A percentile compares a stretch with the other conserved stretches of the same genome.
These are phyloP conservation scores for Pararge aegeria DNA, from an alignment of 1,140 invertebrate genomes.

Conservation along the genomic window DNA sequence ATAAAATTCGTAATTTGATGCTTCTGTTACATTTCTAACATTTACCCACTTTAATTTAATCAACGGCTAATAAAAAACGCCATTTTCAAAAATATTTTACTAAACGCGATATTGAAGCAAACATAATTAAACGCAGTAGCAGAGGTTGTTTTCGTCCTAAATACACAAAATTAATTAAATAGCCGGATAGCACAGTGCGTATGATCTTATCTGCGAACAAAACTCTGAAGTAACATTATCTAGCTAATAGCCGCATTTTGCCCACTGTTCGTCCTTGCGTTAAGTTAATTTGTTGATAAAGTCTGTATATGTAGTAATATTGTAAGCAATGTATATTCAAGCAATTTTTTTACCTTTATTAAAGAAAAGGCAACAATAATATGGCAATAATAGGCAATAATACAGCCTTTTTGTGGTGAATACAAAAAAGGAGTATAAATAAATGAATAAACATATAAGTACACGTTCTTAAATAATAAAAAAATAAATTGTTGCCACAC, in stretches of 20 bases:
- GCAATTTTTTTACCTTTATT: too few species aligned
- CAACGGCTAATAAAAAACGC: too few species aligned
- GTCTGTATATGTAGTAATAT: background rate
- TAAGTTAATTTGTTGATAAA: constrained; percentile 3
- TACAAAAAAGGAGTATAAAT: too few species aligned
- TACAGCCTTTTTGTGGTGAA: too few species aligned
- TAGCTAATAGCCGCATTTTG: background rate
- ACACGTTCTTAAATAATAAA: too few species aligned
- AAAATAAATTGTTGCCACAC: too few species aligned
- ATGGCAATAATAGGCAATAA: too few species aligned
- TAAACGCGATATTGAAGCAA: background rate
- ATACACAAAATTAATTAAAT: constrained; percentile 9
- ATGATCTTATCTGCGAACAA: background rate
- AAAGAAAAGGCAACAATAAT: too few species aligned
- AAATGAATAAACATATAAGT: too few species aligned
- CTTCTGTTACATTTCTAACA: too few species aligned
- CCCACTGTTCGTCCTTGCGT: constrained; percentile 1
- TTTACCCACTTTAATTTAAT: too few species aligned
- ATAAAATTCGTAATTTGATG: too few species aligned
- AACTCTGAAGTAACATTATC: constrained; percentile 7
- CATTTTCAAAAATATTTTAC: background rate
- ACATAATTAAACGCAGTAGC: background rate
- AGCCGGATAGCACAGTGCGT: background rate
- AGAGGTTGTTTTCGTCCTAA: constrained; percentile 6
- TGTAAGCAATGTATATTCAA: background rate